These are phyloP conservation scores for Syrphus vitripennis DNA, from an alignment of 2,888 invertebrate species.

Conservation along the genomic window DNA sequence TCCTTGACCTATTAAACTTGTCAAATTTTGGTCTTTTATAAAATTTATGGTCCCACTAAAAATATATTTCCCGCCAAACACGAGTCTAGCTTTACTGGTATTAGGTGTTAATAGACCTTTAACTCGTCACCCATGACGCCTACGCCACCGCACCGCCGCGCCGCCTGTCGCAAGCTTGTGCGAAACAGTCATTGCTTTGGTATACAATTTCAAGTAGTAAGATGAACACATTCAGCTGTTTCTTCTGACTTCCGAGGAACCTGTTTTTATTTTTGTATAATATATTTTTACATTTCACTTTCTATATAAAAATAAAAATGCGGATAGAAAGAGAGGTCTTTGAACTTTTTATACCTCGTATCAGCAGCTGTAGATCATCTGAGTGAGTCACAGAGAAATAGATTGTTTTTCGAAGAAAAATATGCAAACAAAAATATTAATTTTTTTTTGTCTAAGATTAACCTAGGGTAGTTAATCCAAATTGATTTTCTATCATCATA, in stretches of 20 bases:
- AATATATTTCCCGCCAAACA: conserved; percentile 44
- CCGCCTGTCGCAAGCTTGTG: not conserved
- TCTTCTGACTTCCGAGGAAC: not conserved
- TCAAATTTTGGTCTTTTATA: conserved; percentile 42
- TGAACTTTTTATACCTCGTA: conserved; percentile 32
- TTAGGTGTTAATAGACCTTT: conserved; percentile 4
- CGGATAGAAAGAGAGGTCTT: conserved; percentile 14
- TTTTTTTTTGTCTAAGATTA: not conserved
- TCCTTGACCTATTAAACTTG: conserved; percentile 80
- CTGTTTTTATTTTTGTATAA: not conserved
- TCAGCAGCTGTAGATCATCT: not conserved
- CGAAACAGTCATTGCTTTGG: not conserved
- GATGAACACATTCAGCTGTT: not conserved
- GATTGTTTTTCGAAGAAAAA: not conserved
- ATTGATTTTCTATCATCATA: conserved; percentile 17
- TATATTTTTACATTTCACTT: conserved; percentile 27
- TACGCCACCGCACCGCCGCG: no score
- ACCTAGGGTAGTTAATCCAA: conserved; percentile 4
- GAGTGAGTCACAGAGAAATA: not conserved
- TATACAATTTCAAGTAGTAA: not conserved
- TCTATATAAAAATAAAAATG: conserved; percentile 10
- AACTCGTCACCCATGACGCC: conserved; percentile 32
- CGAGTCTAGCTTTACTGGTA: conserved; percentile 10
- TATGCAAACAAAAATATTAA: not conserved
- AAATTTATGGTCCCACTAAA: conserved; percentile 33